Base-by-base conservation (phyloP, 2,797 vertebrate species). In the Sebastes taczanowskii region DNA sequence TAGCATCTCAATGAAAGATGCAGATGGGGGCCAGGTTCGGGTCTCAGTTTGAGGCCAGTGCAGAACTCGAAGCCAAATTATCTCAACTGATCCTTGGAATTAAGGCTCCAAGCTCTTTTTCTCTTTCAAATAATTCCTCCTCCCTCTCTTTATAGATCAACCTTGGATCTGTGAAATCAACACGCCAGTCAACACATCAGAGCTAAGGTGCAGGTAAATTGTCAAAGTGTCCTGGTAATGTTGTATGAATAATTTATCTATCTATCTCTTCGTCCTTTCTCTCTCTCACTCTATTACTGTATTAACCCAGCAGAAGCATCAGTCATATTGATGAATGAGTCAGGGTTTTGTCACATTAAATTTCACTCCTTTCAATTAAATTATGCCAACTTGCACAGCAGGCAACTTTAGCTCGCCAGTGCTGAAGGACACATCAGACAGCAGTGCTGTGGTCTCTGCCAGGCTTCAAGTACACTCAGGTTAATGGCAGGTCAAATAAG, bases 291-390 rank as follows among this genome's bases (percentile, higher is more conserved):
- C 35, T 22, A 3, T 23, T 60, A 66, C n/a, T 65, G 16, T 22
- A 64, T 56, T 69, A 34, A 65, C 52, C 46, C 58, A 49, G 79
- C 81, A 68, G 35, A 71, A 76, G 56, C 30, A 58, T 86, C 69
- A 61, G 78, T 86, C 83, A 80, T 67, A 69, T 30, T 85, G 88
- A 91, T 81, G 84, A 89, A 92, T 87, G 88, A 92, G n/a, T 89
- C 83, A 70, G 81, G 85, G 64, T 80, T 94, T 86, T 88, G 89
- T 90, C 86, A 91, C 84, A 85, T 90, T 88, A 85, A 90, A 91
- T 74, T 70, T 86, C 58, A 64, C 66, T 84, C 65, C 67, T 83
- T 86, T 90, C 78, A 87, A 82, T 86, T 77, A 60, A 86, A 93
- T 91, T 78, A 89, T 71, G 67, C 69, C 64, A 81, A 80, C 53